These are phyloP conservation scores for Temnothorax nylanderi DNA, from an alignment of 1,140 invertebrate genomes.

Conservation along the genomic window DNA sequence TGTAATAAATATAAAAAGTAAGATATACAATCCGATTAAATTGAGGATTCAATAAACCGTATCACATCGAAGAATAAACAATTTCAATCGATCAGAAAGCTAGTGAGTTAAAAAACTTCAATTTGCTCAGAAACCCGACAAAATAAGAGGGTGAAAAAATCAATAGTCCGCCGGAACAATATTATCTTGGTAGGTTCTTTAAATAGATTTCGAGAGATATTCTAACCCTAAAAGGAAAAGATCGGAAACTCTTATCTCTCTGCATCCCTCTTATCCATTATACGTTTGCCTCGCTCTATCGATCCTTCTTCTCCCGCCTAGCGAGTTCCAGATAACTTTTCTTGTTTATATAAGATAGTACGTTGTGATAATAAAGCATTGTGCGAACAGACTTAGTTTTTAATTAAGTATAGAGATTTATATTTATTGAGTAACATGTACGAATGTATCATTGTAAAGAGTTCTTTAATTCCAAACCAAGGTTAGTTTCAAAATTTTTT, in stretches of 20 bases:
- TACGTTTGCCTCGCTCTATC: conserved; percentile 60
- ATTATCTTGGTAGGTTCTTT: conserved; percentile 76
- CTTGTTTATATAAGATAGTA: conserved; percentile 14
- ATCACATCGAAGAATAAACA: background rate
- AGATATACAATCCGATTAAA: background rate
- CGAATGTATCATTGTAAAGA: background rate
- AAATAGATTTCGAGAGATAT: conserved; percentile 83
- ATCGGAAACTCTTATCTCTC: conserved; percentile 77
- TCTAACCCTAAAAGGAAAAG: conserved; percentile 63
- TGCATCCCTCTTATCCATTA: conserved; percentile 76
- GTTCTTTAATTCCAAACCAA: background rate
- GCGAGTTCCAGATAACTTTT: conserved; percentile 67
- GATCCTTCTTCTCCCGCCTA: conserved; percentile 46
- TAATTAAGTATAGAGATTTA: conserved; percentile 16
- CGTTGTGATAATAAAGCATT: conserved; percentile 24
- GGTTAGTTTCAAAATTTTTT: background rate
- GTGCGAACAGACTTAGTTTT: background rate
- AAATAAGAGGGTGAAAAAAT: conserved; percentile 57
- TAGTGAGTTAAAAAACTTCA: conserved; percentile 20
- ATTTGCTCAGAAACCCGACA: conserved; percentile 7
- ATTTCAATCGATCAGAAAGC: background rate
- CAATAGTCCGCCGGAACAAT: conserved; percentile 60
- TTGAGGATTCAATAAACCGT: background rate
- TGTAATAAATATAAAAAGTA: background rate
- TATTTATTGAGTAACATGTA: background rate